A percentile compares a stretch with the other conserved stretches of the same genome.
These are phyloP conservation scores for Chironomus riparius DNA, from an alignment of 2,888 invertebrate species.

Conservation along the genomic window DNA sequence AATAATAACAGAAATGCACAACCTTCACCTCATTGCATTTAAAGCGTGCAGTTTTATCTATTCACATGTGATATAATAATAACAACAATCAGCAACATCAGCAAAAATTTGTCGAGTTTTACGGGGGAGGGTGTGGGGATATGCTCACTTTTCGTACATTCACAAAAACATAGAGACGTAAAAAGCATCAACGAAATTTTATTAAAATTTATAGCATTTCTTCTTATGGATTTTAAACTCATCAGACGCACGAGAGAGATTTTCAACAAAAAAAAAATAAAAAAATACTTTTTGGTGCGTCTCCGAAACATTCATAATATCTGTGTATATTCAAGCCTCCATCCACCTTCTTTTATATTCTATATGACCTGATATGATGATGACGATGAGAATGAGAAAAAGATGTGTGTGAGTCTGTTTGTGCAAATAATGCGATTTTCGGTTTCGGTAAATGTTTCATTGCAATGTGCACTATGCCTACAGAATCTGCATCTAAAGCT, in stretches of 20 bases:
- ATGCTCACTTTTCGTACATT: background rate
- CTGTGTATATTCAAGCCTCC: too few relatives aligned
- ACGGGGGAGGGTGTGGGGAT: background rate
- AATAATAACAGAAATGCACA: too few relatives aligned
- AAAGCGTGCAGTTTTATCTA: background rate
- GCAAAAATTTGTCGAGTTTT: background rate
- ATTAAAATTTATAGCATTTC: slow-evolving; percentile 23
- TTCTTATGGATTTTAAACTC: slow-evolving; percentile 20
- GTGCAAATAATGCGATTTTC: slow-evolving; percentile 22
- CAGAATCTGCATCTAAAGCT: background rate
- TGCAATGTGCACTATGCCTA: background rate
- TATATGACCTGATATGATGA: background rate
- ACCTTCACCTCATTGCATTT: too few relatives aligned
- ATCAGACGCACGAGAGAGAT: slow-evolving; percentile 5
- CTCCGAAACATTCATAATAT: too few relatives aligned
- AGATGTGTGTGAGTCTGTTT: slow-evolving; percentile 1
- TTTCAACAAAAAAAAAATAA: background rate
- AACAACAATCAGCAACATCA: background rate
- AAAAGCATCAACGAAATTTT: slow-evolving; percentile 15
- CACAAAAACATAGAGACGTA: background rate
- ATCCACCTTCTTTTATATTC: background rate
- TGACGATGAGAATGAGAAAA: background rate
- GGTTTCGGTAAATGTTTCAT: background rate
- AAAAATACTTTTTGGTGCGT: too few relatives aligned
- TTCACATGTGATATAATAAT: background rate